Evolutionary conservation across 1,140 invertebrate species (phyloP).

Genomic region (Drosophila ambigua): DNA sequence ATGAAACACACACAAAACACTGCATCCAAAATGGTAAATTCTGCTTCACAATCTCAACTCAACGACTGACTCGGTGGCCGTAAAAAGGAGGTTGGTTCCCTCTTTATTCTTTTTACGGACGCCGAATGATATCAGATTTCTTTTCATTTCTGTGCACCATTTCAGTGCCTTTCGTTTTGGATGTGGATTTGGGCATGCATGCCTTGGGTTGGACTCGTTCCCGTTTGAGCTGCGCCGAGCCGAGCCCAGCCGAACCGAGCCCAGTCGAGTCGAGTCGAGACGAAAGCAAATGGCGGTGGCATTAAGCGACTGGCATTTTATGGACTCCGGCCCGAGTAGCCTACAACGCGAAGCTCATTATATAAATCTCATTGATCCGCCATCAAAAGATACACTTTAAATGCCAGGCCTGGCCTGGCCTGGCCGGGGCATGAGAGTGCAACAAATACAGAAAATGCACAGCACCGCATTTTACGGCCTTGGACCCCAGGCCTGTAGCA

Average conservation of each 20-base stretch:
- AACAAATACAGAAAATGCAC: slow-evolving; percentile 29
- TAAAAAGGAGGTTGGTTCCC: slow-evolving; percentile 66
- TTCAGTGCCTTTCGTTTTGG: slow-evolving; percentile 55
- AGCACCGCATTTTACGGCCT: slow-evolving; percentile 34
- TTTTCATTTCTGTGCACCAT: slow-evolving; percentile 55
- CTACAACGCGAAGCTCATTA: slow-evolving; percentile 60
- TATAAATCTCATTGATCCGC: slow-evolving; percentile 77
- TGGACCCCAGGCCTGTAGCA: slow-evolving; percentile 20
- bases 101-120: slow-evolving; percentile 64
- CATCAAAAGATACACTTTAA: slow-evolving; percentile 65
- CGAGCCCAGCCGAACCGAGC: slow-evolving; percentile 21
- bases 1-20: slow-evolving; percentile 31
- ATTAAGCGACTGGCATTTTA: slow-evolving; percentile 64
- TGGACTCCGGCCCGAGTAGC: slow-evolving; percentile 56
- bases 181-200: slow-evolving; percentile 21
- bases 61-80: slow-evolving; percentile 41
- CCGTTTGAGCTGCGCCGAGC: too few species aligned
- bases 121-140: slow-evolving; percentile 79
- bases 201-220: too few species aligned
- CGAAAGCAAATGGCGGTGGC: slow-evolving; percentile 62
- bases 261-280: slow-evolving; percentile 3
- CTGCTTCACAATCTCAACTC: slow-evolving; percentile 65
- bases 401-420: slow-evolving; percentile 14
- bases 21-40: slow-evolving; percentile 79
- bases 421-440: slow-evolving; percentile 17